Evolutionary conservation across 2,888 invertebrate species (phyloP).

Genomic region (Dasypogon diadema): DNA sequence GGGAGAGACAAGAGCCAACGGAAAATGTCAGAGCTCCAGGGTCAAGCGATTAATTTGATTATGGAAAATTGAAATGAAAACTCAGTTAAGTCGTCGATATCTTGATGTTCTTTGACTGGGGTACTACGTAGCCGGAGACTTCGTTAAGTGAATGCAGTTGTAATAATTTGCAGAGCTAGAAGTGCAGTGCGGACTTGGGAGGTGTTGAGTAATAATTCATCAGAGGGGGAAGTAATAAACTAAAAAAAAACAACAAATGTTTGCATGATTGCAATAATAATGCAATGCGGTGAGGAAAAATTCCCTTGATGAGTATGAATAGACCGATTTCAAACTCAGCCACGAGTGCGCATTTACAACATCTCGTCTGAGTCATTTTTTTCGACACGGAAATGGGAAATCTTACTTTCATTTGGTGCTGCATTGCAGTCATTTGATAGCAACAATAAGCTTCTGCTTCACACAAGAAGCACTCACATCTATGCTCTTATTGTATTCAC

Average conservation of each 20-base stretch:
- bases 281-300: too few relatives aligned
- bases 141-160: too few relatives aligned
- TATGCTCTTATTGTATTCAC: not conserved
- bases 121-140: too few relatives aligned
- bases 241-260: too few relatives aligned
- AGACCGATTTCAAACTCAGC: too few relatives aligned
- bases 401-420: slow-evolving; percentile 17
- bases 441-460: slow-evolving; percentile 5
- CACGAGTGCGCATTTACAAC: not conserved
- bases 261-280: too few relatives aligned
- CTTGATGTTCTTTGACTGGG: slow-evolving; percentile 1
- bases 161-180: too few relatives aligned
- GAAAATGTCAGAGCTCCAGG: slow-evolving; percentile 18
- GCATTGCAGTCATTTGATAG: slow-evolving; percentile 12
- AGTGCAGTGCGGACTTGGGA: too few relatives aligned
- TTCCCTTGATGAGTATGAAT: not conserved
- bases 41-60: slow-evolving; percentile 37
- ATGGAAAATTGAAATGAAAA: slow-evolving; percentile 38
- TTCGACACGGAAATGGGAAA: not conserved
- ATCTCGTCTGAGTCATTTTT: not conserved
- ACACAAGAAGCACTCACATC: not conserved
- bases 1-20: too few relatives aligned
- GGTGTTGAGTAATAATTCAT: too few relatives aligned
- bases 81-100: not conserved
- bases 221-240: too few relatives aligned